Conservation (phyloP, 30 jellyfish, hydroid and myxozoan species). For the Aurelia coerulea region DNA sequence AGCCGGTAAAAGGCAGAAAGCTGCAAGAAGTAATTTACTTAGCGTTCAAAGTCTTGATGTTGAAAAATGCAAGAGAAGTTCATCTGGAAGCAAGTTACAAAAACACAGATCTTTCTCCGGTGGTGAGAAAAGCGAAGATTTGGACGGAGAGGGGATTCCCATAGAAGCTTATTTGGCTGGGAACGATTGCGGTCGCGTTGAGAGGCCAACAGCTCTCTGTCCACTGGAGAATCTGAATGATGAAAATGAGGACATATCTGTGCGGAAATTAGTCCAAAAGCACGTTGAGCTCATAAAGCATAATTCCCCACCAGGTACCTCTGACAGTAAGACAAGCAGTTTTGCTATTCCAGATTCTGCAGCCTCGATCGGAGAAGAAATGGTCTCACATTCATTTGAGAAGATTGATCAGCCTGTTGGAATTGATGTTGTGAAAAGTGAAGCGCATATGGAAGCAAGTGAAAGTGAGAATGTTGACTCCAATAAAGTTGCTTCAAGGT, state of each 20-base stretch:
- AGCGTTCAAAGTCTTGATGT: too few relatives aligned
- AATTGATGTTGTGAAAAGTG: not conserved
- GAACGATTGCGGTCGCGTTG: too few relatives aligned
- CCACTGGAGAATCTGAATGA: too few relatives aligned
- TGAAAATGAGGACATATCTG: constrained; percentile 53
- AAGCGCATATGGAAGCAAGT: too few relatives aligned
- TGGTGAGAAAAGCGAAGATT: not conserved
- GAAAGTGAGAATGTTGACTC: too few relatives aligned
- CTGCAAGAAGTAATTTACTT: not conserved
- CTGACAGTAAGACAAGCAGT: not conserved
- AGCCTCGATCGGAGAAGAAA: not conserved
- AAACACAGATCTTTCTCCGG: not conserved
- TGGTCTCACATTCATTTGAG: not conserved
- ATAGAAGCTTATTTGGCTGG: too few relatives aligned
- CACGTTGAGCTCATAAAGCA: constrained; percentile 36
- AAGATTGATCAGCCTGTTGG: not conserved
- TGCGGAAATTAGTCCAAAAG: constrained; percentile 53
- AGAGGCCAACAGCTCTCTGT: too few relatives aligned
- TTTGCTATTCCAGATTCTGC: not conserved
- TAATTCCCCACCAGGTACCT: constrained; percentile 34
- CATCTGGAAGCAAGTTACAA: not conserved
- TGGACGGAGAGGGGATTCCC: too few relatives aligned
- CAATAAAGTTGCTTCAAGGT: too few relatives aligned
- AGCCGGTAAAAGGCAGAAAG: not conserved
- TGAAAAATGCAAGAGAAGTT: too few relatives aligned